Evolutionary conservation across 2,888 invertebrate genomes (phyloP).

Genomic region (Sminthurides aquaticus): DNA sequence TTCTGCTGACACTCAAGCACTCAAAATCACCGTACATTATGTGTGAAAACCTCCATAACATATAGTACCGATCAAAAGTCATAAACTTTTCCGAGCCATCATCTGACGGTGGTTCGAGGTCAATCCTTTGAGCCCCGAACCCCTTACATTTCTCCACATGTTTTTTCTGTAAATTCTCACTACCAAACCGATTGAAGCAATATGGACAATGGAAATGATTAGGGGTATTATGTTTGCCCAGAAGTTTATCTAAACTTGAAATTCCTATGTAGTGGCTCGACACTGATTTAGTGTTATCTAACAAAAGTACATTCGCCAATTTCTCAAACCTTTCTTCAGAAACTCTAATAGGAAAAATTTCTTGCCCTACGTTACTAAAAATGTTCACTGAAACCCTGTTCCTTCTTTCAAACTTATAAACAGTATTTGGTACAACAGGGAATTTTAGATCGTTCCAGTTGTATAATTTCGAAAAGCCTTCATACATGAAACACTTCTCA

Average conservation of each 20-base stretch:
- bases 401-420: background rate
- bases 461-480: too few species aligned
- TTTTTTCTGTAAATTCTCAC: background rate
- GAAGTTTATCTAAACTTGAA: too few species aligned
- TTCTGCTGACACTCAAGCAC: too few species aligned
- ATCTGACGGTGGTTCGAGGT: background rate
- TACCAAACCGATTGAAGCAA: background rate
- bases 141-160: background rate
- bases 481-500: too few species aligned
- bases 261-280: too few species aligned
- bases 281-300: background rate
- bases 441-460: background rate
- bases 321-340: background rate
- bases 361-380: background rate
- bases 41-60: background rate
- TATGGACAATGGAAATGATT: background rate
- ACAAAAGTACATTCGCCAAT: background rate
- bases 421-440: background rate
- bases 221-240: background rate
- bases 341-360: background rate
- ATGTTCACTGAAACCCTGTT: background rate
- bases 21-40: background rate
- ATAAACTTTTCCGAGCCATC: background rate
- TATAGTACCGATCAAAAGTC: background rate
- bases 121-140: background rate